phyloP scores from a whole-genome alignment of 2,888 invertebrate species.

The Taphrorychus bicolor region DNA sequence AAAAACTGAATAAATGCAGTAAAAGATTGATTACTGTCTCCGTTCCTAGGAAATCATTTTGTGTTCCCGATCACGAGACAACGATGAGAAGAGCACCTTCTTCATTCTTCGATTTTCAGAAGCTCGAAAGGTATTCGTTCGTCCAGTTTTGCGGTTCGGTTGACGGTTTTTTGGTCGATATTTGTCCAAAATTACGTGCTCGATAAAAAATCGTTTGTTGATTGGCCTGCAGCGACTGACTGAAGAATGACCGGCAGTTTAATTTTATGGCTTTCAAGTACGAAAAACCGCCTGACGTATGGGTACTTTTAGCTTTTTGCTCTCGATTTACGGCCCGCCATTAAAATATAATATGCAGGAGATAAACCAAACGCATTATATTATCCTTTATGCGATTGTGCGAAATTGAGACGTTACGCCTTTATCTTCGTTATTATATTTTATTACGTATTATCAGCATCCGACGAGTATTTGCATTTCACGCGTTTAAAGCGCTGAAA shows the following conservation, averaged over 20 bases:
- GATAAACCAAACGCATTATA: constrained; percentile 11
- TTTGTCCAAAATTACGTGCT: constrained; percentile 25
- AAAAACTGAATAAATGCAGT: background rate
- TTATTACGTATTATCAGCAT: background rate
- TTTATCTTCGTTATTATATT: background rate
- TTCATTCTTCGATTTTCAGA: constrained; percentile 31
- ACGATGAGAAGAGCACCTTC: constrained; percentile 4
- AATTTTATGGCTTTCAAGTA: constrained; percentile 19
- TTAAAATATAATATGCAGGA: constrained; percentile 19
- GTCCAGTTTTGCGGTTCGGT: constrained; percentile 11
- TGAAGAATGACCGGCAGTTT: constrained; percentile 19
- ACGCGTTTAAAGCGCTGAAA: background rate
- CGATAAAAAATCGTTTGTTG: constrained; percentile 19
- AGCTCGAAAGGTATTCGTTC: constrained; percentile 21
- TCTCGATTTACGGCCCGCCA: constrained; percentile 2
- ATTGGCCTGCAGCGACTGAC: constrained; percentile 8
- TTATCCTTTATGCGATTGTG: constrained; percentile 5
- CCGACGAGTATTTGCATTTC: background rate
- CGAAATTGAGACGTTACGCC: constrained; percentile 19
- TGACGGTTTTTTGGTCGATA: constrained; percentile 23
- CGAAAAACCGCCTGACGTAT: constrained; percentile 23
- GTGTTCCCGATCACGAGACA: background rate
- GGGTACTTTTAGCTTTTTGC: constrained; percentile 16
- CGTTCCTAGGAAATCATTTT: background rate
- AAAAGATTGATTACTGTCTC: background rate